Conservation (phyloP, 2,797 vertebrate genomes). For the Crypturellus tataupa region DNA sequence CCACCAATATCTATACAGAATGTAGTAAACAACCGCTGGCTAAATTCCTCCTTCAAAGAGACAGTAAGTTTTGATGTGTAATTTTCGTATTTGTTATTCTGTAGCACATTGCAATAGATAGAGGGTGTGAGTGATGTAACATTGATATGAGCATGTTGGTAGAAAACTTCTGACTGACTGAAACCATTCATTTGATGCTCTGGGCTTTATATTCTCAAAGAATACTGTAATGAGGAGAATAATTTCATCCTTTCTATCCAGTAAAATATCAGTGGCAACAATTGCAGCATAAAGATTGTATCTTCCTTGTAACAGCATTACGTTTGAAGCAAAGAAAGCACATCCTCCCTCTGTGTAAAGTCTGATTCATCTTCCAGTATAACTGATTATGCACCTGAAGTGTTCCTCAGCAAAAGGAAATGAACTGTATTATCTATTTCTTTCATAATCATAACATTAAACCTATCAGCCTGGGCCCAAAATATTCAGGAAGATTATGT, state of each 20-base stretch:
- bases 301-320: background rate
- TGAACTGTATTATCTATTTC: background rate
- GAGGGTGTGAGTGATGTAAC: background rate
- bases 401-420: background rate
- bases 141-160: background rate
- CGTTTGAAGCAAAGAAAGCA: background rate
- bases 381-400: background rate
- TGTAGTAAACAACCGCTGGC: slow-evolving; percentile 96
- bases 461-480: background rate
- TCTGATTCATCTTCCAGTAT: background rate
- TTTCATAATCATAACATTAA: background rate
- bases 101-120: background rate
- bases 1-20: slow-evolving; percentile 96
- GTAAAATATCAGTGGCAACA: background rate
- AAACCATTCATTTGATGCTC: fast-evolving
- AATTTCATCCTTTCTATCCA: background rate
- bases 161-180: background rate
- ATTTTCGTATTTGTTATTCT: background rate
- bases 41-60: slow-evolving; percentile 97
- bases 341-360: background rate
- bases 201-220: background rate
- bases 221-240: background rate
- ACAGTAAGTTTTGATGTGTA: slow-evolving; percentile 83
- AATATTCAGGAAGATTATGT: background rate
- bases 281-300: background rate